These are phyloP conservation scores for Pongo abelii DNA, from an alignment of 2,113 vertebrate genomes.

Conservation along the genomic window DNA sequence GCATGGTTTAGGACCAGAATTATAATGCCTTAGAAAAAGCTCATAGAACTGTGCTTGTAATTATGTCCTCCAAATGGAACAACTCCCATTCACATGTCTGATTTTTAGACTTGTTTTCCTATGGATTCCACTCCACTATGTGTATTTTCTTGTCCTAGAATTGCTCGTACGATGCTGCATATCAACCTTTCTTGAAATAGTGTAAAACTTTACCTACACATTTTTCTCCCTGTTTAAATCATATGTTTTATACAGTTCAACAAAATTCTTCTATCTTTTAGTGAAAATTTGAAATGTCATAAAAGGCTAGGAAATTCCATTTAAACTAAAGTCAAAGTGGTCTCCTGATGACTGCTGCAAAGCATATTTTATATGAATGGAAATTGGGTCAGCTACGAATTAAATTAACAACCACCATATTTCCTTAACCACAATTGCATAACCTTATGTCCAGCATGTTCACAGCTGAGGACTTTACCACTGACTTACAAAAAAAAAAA, in stretches of 20 bases:
- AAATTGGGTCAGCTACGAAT: slow-evolving; percentile 56
- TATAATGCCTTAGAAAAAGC: not conserved
- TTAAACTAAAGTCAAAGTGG: slow-evolving; percentile 43
- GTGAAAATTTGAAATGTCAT: slow-evolving; percentile 35
- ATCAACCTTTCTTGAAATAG: not conserved
- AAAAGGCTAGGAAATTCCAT: slow-evolving; percentile 51
- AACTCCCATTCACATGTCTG: not conserved
- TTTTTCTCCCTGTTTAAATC: slow-evolving; percentile 11
- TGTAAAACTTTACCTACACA: not conserved
- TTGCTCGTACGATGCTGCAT: not conserved
- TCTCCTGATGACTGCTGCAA: slow-evolving; percentile 28
- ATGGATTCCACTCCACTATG: not conserved
- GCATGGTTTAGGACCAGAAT: not conserved
- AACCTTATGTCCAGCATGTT: slow-evolving; percentile 40
- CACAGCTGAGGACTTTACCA: slow-evolving; percentile 37
- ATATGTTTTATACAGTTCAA: not conserved
- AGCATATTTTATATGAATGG: slow-evolving; percentile 53
- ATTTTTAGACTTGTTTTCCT: not conserved
- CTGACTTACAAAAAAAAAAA: not conserved
- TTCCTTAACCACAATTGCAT: slow-evolving; percentile 56
- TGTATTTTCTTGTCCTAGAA: not conserved
- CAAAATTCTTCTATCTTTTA: slow-evolving; percentile 40
- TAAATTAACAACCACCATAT: slow-evolving; percentile 46
- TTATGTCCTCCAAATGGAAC: not conserved
- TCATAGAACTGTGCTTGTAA: not conserved